Evolutionary conservation across 1,140 invertebrate species (phyloP).

Genomic region (Periplaneta americana): DNA sequence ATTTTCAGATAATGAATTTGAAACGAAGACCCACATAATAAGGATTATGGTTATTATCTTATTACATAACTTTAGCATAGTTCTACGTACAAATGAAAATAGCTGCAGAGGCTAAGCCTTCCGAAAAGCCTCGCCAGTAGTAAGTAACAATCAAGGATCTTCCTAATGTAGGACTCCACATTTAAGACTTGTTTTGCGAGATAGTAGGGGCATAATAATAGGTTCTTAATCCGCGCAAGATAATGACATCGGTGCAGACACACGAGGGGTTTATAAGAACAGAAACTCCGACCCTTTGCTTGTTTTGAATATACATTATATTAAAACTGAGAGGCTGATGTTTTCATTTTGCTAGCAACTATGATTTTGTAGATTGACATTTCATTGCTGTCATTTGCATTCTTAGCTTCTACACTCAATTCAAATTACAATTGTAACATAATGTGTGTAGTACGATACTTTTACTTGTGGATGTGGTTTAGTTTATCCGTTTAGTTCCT

Average conservation of each 20-base stretch:
- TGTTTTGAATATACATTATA: neutral
- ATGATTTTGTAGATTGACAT: too few relatives aligned
- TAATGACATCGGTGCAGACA: neutral
- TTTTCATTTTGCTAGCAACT: neutral
- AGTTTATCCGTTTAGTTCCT: too few relatives aligned
- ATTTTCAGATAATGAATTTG: neutral
- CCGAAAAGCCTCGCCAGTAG: neutral
- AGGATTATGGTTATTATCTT: neutral
- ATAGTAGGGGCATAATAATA: constrained; percentile 8
- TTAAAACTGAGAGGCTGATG: neutral
- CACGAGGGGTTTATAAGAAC: neutral
- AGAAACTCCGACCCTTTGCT: neutral
- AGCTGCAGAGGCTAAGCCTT: neutral
- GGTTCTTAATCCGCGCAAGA: neutral
- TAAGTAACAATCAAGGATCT: neutral
- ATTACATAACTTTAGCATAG: neutral
- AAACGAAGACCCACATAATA: neutral
- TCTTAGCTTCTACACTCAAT: neutral
- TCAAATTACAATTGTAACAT: too few relatives aligned
- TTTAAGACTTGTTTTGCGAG: neutral
- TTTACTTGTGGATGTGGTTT: too few relatives aligned
- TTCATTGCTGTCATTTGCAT: neutral
- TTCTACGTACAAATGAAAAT: neutral
- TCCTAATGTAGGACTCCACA: neutral
- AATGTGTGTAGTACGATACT: too few relatives aligned